Evolutionary conservation across 2,888 invertebrate genomes (phyloP).

Genomic region (Panzeria rudis): DNA sequence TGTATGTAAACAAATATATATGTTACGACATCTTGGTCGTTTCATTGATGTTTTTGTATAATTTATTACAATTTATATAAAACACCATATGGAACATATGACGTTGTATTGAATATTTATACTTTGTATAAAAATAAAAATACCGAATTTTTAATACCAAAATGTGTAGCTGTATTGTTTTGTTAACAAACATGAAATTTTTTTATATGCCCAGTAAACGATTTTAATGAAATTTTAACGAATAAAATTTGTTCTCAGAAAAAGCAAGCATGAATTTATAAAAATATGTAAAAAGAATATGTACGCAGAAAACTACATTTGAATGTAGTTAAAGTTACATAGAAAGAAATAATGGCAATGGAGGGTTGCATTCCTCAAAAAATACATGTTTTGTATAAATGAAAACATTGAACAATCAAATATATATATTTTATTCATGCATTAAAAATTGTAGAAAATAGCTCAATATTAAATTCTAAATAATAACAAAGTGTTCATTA

Average conservation of each 20-base stretch:
- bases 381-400: no score
- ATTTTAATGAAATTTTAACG: neutral
- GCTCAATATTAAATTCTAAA: no score
- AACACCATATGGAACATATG: conserved; percentile 49
- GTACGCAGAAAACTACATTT: no score
- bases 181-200: neutral
- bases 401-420: no score
- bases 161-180: neutral
- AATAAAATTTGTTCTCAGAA: neutral
- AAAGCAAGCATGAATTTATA: no score
- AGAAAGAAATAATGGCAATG: no score
- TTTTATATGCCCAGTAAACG: neutral
- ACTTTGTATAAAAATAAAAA: neutral
- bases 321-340: no score
- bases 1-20: neutral
- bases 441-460: no score
- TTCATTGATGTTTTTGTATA: conserved; percentile 49
- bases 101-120: conserved; percentile 44
- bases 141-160: neutral
- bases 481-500: no score
- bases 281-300: no score
- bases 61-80: conserved; percentile 49
- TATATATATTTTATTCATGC: no score
- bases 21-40: conserved; percentile 7
- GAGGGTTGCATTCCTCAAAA: no score